phyloP scores from a whole-genome alignment of 2,888 invertebrate genomes.

The Pandemis corylana region DNA sequence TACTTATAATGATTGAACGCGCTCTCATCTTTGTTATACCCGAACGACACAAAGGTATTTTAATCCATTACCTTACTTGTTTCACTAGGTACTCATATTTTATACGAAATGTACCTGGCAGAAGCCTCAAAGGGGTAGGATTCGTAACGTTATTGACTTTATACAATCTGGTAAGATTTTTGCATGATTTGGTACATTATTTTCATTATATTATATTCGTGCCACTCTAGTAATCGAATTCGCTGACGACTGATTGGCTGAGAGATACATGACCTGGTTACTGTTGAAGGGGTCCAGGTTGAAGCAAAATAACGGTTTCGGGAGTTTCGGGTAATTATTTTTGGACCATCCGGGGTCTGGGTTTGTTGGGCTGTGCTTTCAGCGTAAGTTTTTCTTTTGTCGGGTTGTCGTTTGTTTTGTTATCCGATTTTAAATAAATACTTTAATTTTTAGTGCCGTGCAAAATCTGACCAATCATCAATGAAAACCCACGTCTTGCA shows the following conservation, averaged over 20 bases:
- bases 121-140: conserved; percentile 12
- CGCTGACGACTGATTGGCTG: no score
- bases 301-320: conserved; percentile 3
- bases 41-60: conserved; percentile 52
- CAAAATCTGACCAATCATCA: no score
- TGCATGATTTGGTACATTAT: no score
- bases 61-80: conserved; percentile 55
- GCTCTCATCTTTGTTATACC: conserved; percentile 44
- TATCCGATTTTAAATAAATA: background rate
- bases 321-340: background rate
- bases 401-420: background rate
- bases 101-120: conserved; percentile 39
- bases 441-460: no score
- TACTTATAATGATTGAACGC: conserved; percentile 26
- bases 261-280: background rate
- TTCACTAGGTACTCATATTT: conserved; percentile 44
- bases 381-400: background rate
- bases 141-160: background rate
- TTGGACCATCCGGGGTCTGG: background rate
- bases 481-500: no score
- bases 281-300: background rate
- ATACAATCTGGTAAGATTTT: conserved; percentile 7
- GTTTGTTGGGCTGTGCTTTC: background rate
- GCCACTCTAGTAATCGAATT: no score
- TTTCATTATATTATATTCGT: no score